phyloP scores from a whole-genome alignment of 1,140 invertebrate genomes.

The Drosophila simulans region DNA sequence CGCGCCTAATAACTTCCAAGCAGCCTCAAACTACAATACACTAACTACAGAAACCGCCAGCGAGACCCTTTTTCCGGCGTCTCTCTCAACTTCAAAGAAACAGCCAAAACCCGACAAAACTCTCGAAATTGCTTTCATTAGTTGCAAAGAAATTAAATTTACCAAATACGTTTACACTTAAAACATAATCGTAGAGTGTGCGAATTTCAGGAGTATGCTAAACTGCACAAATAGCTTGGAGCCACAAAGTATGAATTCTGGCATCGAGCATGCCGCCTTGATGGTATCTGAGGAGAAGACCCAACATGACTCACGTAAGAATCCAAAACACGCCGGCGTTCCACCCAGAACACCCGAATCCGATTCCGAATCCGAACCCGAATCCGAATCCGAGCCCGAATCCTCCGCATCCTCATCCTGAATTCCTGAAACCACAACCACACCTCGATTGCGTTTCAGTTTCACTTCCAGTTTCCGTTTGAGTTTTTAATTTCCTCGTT shows the following conservation, averaged over 20 bases:
- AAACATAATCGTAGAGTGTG: slow-evolving; percentile 87
- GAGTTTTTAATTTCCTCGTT: slow-evolving; percentile 61
- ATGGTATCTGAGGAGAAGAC: slow-evolving; percentile 91
- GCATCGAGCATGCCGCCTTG: slow-evolving; percentile 90
- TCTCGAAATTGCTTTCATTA: slow-evolving; percentile 62
- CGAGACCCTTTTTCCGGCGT: not conserved
- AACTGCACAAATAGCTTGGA: slow-evolving; percentile 93
- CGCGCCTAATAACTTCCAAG: slow-evolving; percentile 82
- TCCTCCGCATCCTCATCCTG: not conserved
- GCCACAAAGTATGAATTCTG: slow-evolving; percentile 88
- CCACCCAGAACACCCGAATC: slow-evolving; percentile 22
- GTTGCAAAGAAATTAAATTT: slow-evolving; percentile 76
- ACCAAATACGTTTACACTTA: slow-evolving; percentile 84
- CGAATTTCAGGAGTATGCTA: slow-evolving; percentile 92
- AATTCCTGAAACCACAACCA: slow-evolving; percentile 5
- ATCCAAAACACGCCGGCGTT: slow-evolving; percentile 58
- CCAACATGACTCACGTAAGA: slow-evolving; percentile 92
- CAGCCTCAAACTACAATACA: slow-evolving; percentile 16
- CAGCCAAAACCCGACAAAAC: slow-evolving; percentile 17
- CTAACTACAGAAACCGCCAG: not conserved
- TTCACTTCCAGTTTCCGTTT: slow-evolving; percentile 26
- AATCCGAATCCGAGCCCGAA: not conserved
- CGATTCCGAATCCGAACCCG: not conserved
- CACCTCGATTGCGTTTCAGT: slow-evolving; percentile 21
- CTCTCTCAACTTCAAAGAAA: not conserved